A percentile compares a stretch with the other conserved stretches of the same genome.
phyloP scores from a whole-genome alignment of 2,113 vertebrate genomes.

The Chroicocephalus ridibundus region DNA sequence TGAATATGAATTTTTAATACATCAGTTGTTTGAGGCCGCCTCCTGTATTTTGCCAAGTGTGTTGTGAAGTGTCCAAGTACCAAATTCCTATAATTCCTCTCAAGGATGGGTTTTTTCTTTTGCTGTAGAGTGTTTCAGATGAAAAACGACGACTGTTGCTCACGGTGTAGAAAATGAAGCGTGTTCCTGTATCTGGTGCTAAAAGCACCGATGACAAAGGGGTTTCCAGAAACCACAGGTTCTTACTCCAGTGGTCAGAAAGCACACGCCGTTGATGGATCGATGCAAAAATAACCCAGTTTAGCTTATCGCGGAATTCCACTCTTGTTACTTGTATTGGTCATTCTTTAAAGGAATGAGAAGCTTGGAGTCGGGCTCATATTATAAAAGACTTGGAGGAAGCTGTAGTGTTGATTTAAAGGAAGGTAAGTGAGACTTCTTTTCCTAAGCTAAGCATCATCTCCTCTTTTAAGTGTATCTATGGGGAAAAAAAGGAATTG shows the following conservation, averaged over 20 bases:
- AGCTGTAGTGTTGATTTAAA: not conserved
- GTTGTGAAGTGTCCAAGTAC: not conserved
- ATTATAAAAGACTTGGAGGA: not conserved
- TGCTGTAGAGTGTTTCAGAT: not conserved
- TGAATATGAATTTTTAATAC: not conserved
- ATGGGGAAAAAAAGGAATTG: not conserved
- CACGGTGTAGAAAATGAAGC: not conserved
- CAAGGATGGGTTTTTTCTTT: not conserved
- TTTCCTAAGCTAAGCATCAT: not conserved
- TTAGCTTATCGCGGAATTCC: not conserved
- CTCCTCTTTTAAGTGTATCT: not conserved
- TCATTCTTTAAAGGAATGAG: not conserved
- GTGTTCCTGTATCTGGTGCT: accelerated
- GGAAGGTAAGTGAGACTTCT: not conserved
- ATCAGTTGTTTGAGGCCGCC: accelerated
- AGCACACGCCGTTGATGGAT: not conserved
- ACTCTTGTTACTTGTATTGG: not conserved
- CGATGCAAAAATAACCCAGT: not conserved
- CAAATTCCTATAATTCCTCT: not conserved
- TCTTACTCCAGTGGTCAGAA: not conserved
- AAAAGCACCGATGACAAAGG: not conserved
- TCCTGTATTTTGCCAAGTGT: not conserved
- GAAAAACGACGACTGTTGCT: not conserved
- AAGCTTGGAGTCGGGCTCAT: not conserved
- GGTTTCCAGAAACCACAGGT: not conserved